These are phyloP conservation scores for Caenorhabditis brenneri DNA, from an alignment of 1,140 invertebrate species.

Conservation along the genomic window DNA sequence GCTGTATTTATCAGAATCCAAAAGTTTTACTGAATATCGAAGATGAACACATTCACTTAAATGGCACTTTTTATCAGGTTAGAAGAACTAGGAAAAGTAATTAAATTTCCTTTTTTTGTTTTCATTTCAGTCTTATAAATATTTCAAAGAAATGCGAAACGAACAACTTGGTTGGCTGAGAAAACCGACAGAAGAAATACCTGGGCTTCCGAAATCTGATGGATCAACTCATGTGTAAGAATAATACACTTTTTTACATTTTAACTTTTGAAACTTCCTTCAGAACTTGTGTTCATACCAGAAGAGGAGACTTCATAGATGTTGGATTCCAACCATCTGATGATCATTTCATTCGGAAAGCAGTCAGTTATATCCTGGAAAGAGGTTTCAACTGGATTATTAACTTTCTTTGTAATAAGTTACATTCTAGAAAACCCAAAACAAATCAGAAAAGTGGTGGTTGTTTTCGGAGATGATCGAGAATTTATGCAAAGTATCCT, in stretches of 20 bases:
- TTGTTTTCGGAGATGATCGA: background rate
- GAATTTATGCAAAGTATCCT: background rate
- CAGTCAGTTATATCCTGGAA: too few relatives aligned
- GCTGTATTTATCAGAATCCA: too few relatives aligned
- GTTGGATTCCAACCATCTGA: too few relatives aligned
- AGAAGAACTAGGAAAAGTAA: too few relatives aligned
- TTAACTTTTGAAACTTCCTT: background rate
- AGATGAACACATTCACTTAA: background rate
- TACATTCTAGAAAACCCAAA: background rate
- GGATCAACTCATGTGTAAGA: background rate
- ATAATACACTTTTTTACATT: background rate
- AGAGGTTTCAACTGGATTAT: too few relatives aligned
- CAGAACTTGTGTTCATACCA: background rate
- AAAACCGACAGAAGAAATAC: background rate
- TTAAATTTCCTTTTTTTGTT: too few relatives aligned
- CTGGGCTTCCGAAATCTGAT: background rate
- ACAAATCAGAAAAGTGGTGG: background rate
- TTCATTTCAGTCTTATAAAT: too few relatives aligned
- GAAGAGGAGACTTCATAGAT: too few relatives aligned
- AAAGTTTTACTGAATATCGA: too few relatives aligned
- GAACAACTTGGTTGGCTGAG: background rate
- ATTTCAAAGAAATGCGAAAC: background rate
- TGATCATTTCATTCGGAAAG: too few relatives aligned
- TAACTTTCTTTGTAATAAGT: too few relatives aligned
- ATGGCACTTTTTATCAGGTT: background rate